These are phyloP conservation scores for Heptranchias perlo DNA, from an alignment of 2,113 vertebrate genomes.

Conservation along the genomic window DNA sequence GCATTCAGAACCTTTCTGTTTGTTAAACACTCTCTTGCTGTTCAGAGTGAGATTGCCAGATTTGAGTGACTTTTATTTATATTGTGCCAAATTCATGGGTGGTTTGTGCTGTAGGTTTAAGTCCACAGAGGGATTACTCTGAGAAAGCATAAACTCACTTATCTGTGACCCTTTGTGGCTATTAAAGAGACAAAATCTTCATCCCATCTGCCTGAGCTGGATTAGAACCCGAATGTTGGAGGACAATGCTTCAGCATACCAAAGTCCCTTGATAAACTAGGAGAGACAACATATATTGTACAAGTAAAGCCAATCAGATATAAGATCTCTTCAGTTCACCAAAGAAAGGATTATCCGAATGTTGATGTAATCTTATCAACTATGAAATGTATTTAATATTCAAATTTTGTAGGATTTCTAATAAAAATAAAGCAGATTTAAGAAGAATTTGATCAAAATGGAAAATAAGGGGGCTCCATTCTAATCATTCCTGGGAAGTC, in stretches of 20 bases:
- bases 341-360: not conserved
- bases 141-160: not conserved
- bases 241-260: not conserved
- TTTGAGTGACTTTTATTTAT: not conserved
- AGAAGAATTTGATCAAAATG: not conserved
- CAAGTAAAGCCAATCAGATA: slow-evolving; percentile 12
- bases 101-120: not conserved
- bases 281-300: not conserved
- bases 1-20: not conserved
- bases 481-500: not conserved
- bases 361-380: not conserved
- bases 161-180: not conserved
- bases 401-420: not conserved
- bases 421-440: not conserved
- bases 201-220: not conserved
- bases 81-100: not conserved
- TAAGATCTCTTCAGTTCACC: not conserved
- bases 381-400: not conserved
- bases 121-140: not conserved
- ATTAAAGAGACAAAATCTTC: not conserved
- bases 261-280: not conserved
- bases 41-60: not conserved
- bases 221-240: not conserved
- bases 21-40: not conserved
- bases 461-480: not conserved